These are phyloP conservation scores for Chymomyza costata DNA, from an alignment of 1,140 invertebrate genomes.

Conservation along the genomic window DNA sequence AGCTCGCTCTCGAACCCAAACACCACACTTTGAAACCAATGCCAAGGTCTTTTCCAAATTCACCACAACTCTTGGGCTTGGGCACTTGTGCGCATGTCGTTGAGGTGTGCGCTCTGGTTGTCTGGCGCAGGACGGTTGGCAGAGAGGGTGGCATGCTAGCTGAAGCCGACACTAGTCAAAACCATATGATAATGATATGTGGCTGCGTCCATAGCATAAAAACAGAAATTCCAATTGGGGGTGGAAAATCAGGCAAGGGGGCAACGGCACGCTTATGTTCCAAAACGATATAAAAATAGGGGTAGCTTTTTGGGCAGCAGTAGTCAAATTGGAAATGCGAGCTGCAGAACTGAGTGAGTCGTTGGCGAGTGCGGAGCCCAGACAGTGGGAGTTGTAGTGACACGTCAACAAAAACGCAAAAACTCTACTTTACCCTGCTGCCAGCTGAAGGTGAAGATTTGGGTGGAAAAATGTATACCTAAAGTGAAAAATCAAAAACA, in stretches of 20 bases:
- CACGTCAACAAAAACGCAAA: slow-evolving; percentile 10
- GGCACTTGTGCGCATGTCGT: slow-evolving; percentile 61
- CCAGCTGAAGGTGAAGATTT: no score
- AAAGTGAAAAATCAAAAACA: slow-evolving; percentile 6
- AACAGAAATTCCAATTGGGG: slow-evolving; percentile 55
- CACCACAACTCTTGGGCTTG: slow-evolving; percentile 30
- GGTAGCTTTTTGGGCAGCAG: slow-evolving; percentile 42
- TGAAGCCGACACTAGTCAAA: no score
- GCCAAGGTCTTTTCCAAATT: no score
- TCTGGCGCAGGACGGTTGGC: not conserved
- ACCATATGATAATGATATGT: slow-evolving; percentile 68
- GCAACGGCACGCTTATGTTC: no score
- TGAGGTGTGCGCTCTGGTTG: slow-evolving; percentile 7
- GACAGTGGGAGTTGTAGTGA: slow-evolving; percentile 27
- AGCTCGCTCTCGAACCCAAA: no score
- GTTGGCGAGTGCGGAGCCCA: slow-evolving; percentile 41
- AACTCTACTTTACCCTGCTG: no score
- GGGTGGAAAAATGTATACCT: slow-evolving; percentile 30
- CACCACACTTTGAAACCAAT: not conserved
- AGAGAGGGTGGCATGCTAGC: slow-evolving; percentile 42
- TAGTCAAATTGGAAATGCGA: slow-evolving; percentile 55
- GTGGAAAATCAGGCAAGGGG: slow-evolving; percentile 24
- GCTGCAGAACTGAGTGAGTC: slow-evolving; percentile 33
- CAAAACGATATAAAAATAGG: slow-evolving; percentile 37
- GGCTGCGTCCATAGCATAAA: no score